A percentile compares a stretch with the other conserved stretches of the same genome.
Conservation (phyloP, 1,140 invertebrate genomes). For the Brachionus angularis region DNA sequence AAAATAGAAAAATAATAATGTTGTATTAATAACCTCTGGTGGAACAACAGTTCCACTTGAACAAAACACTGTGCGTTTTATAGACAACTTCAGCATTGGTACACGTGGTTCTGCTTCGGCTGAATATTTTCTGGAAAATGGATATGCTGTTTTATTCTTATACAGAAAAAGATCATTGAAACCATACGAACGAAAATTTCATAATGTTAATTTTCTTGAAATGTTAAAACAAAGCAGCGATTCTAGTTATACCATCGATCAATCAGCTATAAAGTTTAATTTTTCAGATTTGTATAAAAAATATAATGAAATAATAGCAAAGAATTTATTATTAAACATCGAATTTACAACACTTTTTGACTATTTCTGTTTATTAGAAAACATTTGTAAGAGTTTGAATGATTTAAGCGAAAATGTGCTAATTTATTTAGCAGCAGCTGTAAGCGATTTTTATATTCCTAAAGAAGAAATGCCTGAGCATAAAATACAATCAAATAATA, state of each 20-base stretch:
- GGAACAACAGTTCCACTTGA: conserved; percentile 94
- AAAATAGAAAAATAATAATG: not conserved
- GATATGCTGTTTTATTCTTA: conserved; percentile 65
- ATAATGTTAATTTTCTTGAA: conserved; percentile 72
- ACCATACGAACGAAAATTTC: conserved; percentile 81
- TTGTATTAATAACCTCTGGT: conserved; percentile 66
- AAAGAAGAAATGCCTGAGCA: conserved; percentile 83
- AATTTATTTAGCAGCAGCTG: conserved; percentile 90
- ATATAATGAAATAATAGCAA: conserved; percentile 46
- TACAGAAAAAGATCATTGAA: conserved; percentile 72
- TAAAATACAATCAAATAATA: conserved; percentile 80
- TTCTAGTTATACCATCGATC: conserved; percentile 12
- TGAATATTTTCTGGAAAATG: conserved; percentile 79
- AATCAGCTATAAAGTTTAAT: conserved; percentile 40
- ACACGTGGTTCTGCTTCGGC: conserved; percentile 85
- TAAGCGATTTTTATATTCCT: conserved; percentile 97
- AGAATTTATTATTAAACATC: conserved; percentile 47
- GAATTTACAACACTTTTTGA: conserved; percentile 68
- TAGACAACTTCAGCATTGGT: conserved; percentile 97
- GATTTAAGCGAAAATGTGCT: conserved; percentile 68
- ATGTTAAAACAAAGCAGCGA: conserved; percentile 48
- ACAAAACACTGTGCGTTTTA: conserved; percentile 90
- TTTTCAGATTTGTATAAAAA: conserved; percentile 48
- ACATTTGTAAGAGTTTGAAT: conserved; percentile 69
- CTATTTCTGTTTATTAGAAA: conserved; percentile 83